A percentile compares a stretch with the other conserved stretches of the same genome.
Conservation (phyloP, 2,113 vertebrate species). For the Amphilophus citrinellus region DNA sequence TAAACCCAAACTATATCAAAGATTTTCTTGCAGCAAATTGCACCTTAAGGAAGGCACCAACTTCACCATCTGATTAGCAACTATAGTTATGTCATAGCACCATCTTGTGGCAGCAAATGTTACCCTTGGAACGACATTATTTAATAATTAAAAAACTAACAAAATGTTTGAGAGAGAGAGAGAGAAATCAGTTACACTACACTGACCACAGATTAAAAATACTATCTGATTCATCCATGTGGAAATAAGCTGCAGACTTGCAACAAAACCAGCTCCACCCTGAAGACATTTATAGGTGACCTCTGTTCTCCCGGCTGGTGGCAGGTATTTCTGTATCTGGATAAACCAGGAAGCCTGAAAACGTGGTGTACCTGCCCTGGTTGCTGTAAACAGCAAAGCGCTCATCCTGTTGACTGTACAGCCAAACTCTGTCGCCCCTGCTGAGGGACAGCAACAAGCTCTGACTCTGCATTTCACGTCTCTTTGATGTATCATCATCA, state of each 20-base stretch:
- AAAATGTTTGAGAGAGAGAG: neutral
- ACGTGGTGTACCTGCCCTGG: slow-evolving; percentile 85
- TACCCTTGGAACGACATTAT: neutral
- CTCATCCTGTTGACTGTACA: slow-evolving; percentile 85
- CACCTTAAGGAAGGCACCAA: neutral
- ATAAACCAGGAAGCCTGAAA: slow-evolving; percentile 85
- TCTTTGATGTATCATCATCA: slow-evolving; percentile 81
- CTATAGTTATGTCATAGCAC: slow-evolving; percentile 41
- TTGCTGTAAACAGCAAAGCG: slow-evolving; percentile 85
- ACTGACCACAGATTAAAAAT: neutral
- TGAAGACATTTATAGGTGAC: slow-evolving; percentile 47
- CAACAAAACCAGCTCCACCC: neutral
- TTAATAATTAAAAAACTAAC: neutral
- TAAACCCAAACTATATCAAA: neutral
- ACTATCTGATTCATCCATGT: neutral
- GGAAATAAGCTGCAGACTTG: slow-evolving; percentile 11
- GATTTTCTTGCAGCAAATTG: slow-evolving; percentile 24
- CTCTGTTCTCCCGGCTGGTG: slow-evolving; percentile 55
- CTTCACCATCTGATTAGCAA: neutral
- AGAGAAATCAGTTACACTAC: neutral
- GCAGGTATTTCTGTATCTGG: slow-evolving; percentile 50
- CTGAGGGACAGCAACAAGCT: slow-evolving; percentile 80
- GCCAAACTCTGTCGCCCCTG: slow-evolving; percentile 78
- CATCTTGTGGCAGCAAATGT: slow-evolving; percentile 61
- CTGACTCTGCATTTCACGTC: slow-evolving; percentile 85